Conservation (phyloP, 1,140 invertebrate species). For the Battus philenor region DNA sequence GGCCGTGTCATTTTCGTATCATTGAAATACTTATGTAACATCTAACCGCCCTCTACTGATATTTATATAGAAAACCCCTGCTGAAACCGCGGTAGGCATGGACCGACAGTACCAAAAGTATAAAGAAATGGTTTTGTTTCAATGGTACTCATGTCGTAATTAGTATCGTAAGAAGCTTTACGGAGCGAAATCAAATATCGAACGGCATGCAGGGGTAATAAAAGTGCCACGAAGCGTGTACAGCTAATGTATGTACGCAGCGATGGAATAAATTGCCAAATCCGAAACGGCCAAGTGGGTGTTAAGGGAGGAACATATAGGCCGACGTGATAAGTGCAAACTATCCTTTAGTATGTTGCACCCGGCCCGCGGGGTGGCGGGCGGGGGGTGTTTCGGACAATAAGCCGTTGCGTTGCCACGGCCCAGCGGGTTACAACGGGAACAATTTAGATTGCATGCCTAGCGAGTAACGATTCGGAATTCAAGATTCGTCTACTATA, state of each 20-base stretch:
- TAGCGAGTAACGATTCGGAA: neutral
- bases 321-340: conserved; percentile 37
- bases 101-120: too few relatives aligned
- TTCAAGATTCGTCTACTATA: conserved; percentile 2
- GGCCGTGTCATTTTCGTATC: too few relatives aligned
- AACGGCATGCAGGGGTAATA: too few relatives aligned
- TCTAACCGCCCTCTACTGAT: too few relatives aligned
- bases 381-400: conserved; percentile 40
- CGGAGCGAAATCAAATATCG: too few relatives aligned
- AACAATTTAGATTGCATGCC: conserved; percentile 11
- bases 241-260: conserved; percentile 4
- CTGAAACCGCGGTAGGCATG: too few relatives aligned
- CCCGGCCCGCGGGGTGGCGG: conserved; percentile 8
- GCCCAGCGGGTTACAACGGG: conserved; percentile 9
- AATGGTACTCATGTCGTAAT: too few relatives aligned
- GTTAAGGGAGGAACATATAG: conserved; percentile 29
- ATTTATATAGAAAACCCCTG: too few relatives aligned
- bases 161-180: too few relatives aligned
- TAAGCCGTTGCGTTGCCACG: conserved; percentile 32
- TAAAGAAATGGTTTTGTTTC: too few relatives aligned
- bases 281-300: conserved; percentile 24
- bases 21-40: too few relatives aligned
- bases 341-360: conserved; percentile 40
- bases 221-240: too few relatives aligned
- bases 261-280: conserved; percentile 13